phyloP scores from a whole-genome alignment of 2,888 invertebrate species.

The Myopa testacea region DNA sequence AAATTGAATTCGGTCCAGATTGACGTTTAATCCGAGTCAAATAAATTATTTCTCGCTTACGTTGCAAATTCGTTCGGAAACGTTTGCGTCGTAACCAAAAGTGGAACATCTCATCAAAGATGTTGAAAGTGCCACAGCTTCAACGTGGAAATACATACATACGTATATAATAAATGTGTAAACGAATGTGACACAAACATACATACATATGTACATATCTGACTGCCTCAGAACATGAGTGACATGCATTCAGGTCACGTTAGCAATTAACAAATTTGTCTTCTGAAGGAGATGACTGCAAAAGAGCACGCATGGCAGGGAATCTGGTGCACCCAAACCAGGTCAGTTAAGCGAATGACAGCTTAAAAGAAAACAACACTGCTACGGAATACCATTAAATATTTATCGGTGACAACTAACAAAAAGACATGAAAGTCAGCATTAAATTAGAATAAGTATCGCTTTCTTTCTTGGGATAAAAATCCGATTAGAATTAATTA shows the following conservation, averaged over 20 bases:
- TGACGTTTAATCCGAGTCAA: conserved; percentile 30
- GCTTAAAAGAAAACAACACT: too few species aligned
- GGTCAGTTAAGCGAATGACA: too few species aligned
- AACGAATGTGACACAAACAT: not conserved
- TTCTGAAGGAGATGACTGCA: conserved; percentile 10
- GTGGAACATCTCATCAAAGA: too few species aligned
- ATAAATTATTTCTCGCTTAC: conserved; percentile 15
- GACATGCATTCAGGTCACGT: conserved; percentile 37
- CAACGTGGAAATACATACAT: not conserved
- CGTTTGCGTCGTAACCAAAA: too few species aligned
- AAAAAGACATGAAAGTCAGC: too few species aligned
- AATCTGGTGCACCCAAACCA: too few species aligned
- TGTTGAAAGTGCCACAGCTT: too few species aligned
- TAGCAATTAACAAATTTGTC: conserved; percentile 37
- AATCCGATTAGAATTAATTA: too few species aligned
- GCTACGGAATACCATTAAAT: too few species aligned
- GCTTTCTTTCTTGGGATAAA: too few species aligned
- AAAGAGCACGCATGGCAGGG: not conserved
- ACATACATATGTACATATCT: not conserved
- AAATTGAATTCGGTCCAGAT: conserved; percentile 19
- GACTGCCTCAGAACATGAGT: not conserved
- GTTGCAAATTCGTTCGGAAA: not conserved
- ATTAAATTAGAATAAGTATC: too few species aligned
- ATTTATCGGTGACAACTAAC: too few species aligned
- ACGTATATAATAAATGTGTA: not conserved